Evolutionary conservation across 35 echinoderm and acorn worm genomes (phyloP), one percentile per base, ranked within the genome.

Genomic region (Apostichopus parvimensis): DNA sequence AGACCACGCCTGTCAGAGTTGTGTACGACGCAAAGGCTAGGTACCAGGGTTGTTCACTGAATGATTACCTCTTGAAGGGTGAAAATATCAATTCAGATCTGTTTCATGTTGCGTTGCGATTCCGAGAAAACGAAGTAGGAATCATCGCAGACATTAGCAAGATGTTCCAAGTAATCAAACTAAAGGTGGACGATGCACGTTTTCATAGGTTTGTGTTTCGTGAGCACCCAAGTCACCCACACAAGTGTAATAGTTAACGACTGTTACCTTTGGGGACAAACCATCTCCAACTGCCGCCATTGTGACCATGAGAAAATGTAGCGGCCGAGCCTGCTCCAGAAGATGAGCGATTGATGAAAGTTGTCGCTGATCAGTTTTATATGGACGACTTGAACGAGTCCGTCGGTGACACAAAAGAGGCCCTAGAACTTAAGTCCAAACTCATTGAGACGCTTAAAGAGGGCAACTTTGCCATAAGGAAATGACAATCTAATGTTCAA

Each of bases 371-470:
- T 22, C 90, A 94, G 54, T 92, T 94, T 34, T 94, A 94, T 71
- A 94, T 94, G 93, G 93, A 95, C 56, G 82, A 95, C 80, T 77
- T 95, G 5, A 95, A 92, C 66, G 94, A 95, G 65, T 95, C 94
- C 10, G 75, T 93, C 62, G 72, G 83, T 34, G 77, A 91, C 54
- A 64, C 53, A 55, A 75, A 92, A 89, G 68, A 95, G 25, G 94
- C 82, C 34, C 83, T 92, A 15, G 82, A 92, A 9, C 66, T 92
- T 7, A 94, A 94, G 80, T 77, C 64, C 10, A 92, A 85, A 18
- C 94, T 95, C 6, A 95, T 72, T 87, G 90, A 92, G 65, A 92
- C 94, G 57, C 73, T 95, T 9, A 28, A 83, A 11, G 90, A 91
- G 34, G 94, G 94, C 11, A 95, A 95, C 6, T 93, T 95, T 90